phyloP scores from a whole-genome alignment of 2,888 invertebrate species.

The Philereme transversata region DNA sequence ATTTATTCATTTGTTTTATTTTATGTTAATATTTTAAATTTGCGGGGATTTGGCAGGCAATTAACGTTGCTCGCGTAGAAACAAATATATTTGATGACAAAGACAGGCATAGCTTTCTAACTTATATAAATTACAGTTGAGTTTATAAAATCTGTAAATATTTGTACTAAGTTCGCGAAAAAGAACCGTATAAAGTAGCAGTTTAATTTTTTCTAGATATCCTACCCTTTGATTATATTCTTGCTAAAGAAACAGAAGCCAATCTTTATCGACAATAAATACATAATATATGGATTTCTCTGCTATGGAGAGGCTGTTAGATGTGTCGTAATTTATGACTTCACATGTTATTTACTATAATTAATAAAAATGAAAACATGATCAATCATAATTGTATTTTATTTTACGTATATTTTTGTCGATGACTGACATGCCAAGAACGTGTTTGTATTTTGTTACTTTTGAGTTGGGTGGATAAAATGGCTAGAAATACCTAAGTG shows the following conservation, averaged over 20 bases:
- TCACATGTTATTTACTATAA: constrained; percentile 2
- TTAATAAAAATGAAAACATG: neutral
- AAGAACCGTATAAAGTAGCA: too few relatives aligned
- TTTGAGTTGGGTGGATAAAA: constrained; percentile 7
- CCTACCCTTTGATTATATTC: too few relatives aligned
- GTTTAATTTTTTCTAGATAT: too few relatives aligned
- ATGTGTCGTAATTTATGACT: constrained; percentile 2
- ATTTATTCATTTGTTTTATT: neutral
- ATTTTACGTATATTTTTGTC: neutral
- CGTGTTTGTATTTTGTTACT: constrained; percentile 11
- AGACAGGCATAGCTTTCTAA: neutral
- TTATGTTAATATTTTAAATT: neutral
- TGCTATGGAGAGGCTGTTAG: neutral
- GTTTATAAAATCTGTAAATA: too few relatives aligned
- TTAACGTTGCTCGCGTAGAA: neutral
- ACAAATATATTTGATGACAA: neutral
- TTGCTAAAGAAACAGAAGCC: too few relatives aligned
- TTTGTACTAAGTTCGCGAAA: too few relatives aligned
- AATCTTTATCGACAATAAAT: too few relatives aligned
- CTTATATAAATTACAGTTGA: too few relatives aligned
- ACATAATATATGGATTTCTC: neutral
- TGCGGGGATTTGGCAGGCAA: neutral
- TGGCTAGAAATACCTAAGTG: constrained; percentile 31
- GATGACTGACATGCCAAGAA: neutral
- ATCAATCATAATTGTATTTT: too few relatives aligned